These are phyloP conservation scores for Cephus rjabovi DNA, from an alignment of 2,888 invertebrate species.

Conservation along the genomic window DNA sequence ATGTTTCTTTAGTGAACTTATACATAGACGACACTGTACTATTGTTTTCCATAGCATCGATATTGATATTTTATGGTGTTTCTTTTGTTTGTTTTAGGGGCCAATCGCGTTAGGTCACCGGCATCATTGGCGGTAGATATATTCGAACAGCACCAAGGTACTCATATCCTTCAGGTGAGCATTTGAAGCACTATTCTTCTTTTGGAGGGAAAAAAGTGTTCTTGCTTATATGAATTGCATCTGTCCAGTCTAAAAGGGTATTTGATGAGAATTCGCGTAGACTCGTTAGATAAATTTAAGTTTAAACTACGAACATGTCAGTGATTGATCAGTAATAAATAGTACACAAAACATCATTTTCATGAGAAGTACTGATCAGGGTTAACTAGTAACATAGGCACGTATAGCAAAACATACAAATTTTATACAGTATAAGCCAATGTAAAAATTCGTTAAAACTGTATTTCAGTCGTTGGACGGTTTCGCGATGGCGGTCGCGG, in stretches of 20 bases:
- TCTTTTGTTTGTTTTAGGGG: conserved; percentile 74
- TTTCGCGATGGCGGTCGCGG: conserved; percentile 95
- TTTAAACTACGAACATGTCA: not conserved
- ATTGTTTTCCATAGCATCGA: conserved; percentile 53
- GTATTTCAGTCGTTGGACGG: conserved; percentile 93
- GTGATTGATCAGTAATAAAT: not conserved
- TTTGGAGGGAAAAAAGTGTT: not conserved
- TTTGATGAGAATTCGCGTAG: not conserved
- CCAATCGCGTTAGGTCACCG: conserved; percentile 79
- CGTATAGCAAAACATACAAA: not conserved
- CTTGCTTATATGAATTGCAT: not conserved
- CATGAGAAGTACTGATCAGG: not conserved
- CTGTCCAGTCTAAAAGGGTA: not conserved
- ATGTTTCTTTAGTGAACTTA: conserved; percentile 14
- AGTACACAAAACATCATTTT: not conserved
- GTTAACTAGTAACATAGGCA: not conserved
- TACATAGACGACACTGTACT: conserved; percentile 21
- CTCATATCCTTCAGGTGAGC: conserved; percentile 94
- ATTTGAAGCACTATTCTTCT: not conserved
- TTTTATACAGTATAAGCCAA: not conserved
- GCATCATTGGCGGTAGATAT: conserved; percentile 84
- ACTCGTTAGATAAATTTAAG: not conserved
- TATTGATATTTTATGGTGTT: conserved; percentile 62
- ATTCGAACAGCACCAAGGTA: conserved; percentile 97
- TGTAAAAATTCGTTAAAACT: conserved; percentile 26